These are phyloP conservation scores for Apodemus sylvaticus DNA, from an alignment of 2,113 vertebrate species.

Conservation along the genomic window DNA sequence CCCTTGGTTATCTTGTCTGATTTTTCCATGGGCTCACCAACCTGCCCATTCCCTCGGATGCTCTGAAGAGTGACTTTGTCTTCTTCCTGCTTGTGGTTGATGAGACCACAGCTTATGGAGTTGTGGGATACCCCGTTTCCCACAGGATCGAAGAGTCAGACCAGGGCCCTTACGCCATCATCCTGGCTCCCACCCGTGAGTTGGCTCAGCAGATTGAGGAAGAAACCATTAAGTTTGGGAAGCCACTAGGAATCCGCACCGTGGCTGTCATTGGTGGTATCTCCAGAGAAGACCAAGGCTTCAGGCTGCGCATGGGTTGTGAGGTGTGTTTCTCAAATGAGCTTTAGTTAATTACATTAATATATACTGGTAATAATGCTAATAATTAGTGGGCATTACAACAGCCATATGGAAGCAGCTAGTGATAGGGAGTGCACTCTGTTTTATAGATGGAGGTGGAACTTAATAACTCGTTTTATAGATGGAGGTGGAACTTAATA, in stretches of 20 bases:
- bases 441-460: constrained; percentile 1
- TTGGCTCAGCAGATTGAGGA: constrained; percentile 99
- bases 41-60: background rate
- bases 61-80: background rate
- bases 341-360: background rate
- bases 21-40: background rate
- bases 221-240: constrained; percentile 98
- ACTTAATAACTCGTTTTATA: background rate
- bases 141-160: constrained; percentile 97
- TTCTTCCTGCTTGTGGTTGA: constrained; percentile 32
- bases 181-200: constrained; percentile 97
- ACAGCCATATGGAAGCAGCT: background rate
- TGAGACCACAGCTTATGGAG: constrained; percentile 46
- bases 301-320: constrained; percentile 97
- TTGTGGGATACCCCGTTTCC: constrained; percentile 53
- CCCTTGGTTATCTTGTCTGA: background rate
- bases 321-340: constrained; percentile 87
- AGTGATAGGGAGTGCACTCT: background rate
- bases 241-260: constrained; percentile 96
- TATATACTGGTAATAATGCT: background rate
- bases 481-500: background rate
- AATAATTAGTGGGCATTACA: background rate
- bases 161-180: constrained; percentile 98
- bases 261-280: constrained; percentile 98
- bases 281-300: constrained; percentile 98